These are phyloP conservation scores for Zingel zingel DNA, from an alignment of 2,113 vertebrate genomes.

Conservation along the genomic window DNA sequence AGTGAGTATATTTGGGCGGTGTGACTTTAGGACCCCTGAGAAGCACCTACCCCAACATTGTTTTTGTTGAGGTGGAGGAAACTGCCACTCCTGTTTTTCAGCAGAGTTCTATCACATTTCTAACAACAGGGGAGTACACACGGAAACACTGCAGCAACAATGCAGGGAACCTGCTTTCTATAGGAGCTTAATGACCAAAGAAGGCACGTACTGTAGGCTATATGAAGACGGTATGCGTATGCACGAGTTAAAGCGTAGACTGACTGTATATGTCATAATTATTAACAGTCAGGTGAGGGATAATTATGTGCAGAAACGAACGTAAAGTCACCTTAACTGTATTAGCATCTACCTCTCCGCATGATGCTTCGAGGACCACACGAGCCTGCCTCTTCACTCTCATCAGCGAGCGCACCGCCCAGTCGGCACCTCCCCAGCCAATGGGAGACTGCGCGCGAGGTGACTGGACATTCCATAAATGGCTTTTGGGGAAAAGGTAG, in stretches of 20 bases:
- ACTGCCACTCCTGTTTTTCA: conserved; percentile 81
- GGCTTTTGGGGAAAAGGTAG: conserved; percentile 84
- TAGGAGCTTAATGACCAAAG: conserved; percentile 2
- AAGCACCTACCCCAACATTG: neutral
- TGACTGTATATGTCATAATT: neutral
- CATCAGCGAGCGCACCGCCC: conserved; percentile 74
- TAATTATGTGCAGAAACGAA: neutral
- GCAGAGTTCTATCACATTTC: conserved; percentile 78
- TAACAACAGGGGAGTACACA: neutral
- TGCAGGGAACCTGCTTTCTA: conserved; percentile 6
- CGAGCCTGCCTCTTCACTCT: conserved; percentile 45
- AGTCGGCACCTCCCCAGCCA: conserved; percentile 82
- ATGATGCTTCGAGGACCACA: conserved; percentile 18
- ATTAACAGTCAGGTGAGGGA: neutral
- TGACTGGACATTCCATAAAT: conserved; percentile 90
- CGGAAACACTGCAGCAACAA: conserved; percentile 23
- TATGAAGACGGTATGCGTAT: neutral
- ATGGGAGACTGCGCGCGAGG: conserved; percentile 86
- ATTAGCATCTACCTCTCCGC: neutral
- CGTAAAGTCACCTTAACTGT: conserved; percentile 19
- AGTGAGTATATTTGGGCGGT: neutral
- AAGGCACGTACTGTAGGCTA: neutral
- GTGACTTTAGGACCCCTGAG: neutral
- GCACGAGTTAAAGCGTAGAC: neutral
- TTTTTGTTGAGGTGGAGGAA: neutral